Percentiles rank a stretch among this genome's conserved stretches.
Evolutionary conservation across 2,113 vertebrate species (phyloP).

Genomic region (Illadopsis cleaveri): DNA sequence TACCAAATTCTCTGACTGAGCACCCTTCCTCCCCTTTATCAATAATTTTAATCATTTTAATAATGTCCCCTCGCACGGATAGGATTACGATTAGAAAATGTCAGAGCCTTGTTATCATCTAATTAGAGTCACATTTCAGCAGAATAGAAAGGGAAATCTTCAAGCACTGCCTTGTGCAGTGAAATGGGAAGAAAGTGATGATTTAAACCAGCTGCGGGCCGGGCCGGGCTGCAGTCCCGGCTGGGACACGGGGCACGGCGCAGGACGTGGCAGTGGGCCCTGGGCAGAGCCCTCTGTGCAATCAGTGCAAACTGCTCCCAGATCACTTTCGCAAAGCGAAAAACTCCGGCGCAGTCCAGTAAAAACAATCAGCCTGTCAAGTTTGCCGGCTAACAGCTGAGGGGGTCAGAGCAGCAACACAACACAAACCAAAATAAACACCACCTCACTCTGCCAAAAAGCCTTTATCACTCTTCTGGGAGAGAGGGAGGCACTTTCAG

Average conservation of each 20-base stretch:
- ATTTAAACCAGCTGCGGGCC: constrained; percentile 66
- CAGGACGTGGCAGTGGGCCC: not conserved
- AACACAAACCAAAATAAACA: constrained; percentile 73
- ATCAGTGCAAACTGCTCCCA: constrained; percentile 52
- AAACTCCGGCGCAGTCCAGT: constrained; percentile 3
- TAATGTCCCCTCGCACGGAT: constrained; percentile 46
- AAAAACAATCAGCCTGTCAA: constrained; percentile 66
- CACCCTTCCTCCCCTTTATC: constrained; percentile 36
- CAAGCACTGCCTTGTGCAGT: constrained; percentile 38
- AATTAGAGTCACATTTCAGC: constrained; percentile 73
- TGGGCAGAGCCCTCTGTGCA: constrained; percentile 9
- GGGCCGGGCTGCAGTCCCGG: not conserved
- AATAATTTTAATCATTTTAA: constrained; percentile 52
- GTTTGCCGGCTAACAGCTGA: constrained; percentile 59
- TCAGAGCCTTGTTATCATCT: constrained; percentile 76
- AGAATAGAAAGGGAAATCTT: constrained; percentile 58
- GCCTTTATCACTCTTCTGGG: constrained; percentile 66
- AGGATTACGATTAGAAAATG: constrained; percentile 74
- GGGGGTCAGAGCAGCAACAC: constrained; percentile 67
- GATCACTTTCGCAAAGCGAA: not conserved
- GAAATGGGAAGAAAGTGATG: constrained; percentile 67
- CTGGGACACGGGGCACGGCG: not conserved
- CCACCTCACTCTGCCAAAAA: constrained; percentile 49
- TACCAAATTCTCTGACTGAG: not conserved
- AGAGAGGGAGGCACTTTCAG: constrained; percentile 48